Evolutionary conservation across 64 coral and sea anemone genomes (phyloP).

Genomic region (Pachyseris speciosa): DNA sequence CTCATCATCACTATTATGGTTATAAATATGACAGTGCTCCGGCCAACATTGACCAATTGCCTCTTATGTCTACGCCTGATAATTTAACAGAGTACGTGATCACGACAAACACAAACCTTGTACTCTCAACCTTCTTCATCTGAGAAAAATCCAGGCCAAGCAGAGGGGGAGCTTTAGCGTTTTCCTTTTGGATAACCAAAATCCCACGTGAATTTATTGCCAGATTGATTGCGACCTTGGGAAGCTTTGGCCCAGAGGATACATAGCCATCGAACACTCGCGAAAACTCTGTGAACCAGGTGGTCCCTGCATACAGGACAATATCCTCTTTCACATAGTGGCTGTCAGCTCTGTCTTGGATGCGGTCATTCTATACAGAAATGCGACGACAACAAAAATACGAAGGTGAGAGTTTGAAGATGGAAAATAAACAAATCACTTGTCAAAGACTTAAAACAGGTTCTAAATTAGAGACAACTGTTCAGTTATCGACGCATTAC

Average conservation of each 20-base stretch:
- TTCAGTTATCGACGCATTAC: too few species aligned
- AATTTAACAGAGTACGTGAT: neutral
- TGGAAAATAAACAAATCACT: too few species aligned
- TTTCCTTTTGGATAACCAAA: neutral
- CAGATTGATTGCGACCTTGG: conserved; percentile 10
- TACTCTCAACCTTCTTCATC: conserved; percentile 8
- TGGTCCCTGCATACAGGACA: conserved; percentile 10
- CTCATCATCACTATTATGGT: too few species aligned
- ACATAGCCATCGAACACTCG: conserved; percentile 40
- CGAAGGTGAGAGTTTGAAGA: too few species aligned
- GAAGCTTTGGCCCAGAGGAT: conserved; percentile 46
- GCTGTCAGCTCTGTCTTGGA: neutral
- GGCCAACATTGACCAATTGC: too few species aligned
- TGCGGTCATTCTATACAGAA: neutral
- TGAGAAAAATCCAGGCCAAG: conserved; percentile 24
- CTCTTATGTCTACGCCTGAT: too few species aligned
- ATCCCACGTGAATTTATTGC: conserved; percentile 28
- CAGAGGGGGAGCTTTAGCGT: neutral
- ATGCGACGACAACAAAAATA: neutral
- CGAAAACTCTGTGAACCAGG: conserved; percentile 52
- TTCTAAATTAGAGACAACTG: too few species aligned
- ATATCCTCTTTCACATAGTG: conserved; percentile 42
- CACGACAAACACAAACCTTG: neutral
- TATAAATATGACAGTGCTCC: too few species aligned
- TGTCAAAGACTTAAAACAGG: too few species aligned